phyloP scores from a whole-genome alignment of 2,797 vertebrate species.

The Ctenochaetus hawaiiensis region DNA sequence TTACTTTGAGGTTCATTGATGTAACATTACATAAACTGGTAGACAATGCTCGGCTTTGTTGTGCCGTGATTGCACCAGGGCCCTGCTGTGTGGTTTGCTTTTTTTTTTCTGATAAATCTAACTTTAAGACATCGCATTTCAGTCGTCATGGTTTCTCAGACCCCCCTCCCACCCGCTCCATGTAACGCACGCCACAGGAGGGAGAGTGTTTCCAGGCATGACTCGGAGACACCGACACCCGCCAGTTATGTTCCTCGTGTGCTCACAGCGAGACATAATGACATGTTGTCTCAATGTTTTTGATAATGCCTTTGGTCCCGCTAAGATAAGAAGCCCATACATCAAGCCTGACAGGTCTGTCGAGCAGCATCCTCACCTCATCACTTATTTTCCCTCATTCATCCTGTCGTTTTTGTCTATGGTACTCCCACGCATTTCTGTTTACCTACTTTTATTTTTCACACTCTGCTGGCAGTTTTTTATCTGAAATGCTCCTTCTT shows the following conservation, averaged over 20 bases:
- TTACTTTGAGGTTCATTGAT: slow-evolving; percentile 39
- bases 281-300: slow-evolving; percentile 69
- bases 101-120: slow-evolving; percentile 30
- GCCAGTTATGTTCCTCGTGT: slow-evolving; percentile 52
- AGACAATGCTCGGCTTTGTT: slow-evolving; percentile 39
- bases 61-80: slow-evolving; percentile 19
- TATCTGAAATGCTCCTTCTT: slow-evolving; percentile 42
- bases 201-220: slow-evolving; percentile 48
- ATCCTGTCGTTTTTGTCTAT: slow-evolving; percentile 41
- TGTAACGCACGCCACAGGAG: slow-evolving; percentile 45
- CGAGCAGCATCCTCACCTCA: slow-evolving; percentile 58
- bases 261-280: slow-evolving; percentile 65
- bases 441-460: slow-evolving; percentile 55
- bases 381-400: slow-evolving; percentile 57
- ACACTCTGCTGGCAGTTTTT: slow-evolving; percentile 34
- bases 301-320: slow-evolving; percentile 71
- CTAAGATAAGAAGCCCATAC: slow-evolving; percentile 64
- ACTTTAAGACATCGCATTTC: slow-evolving; percentile 55
- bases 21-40: slow-evolving; percentile 45
- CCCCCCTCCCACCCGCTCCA: slow-evolving; percentile 45
- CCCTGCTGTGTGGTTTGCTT: slow-evolving; percentile 39
- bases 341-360: slow-evolving; percentile 68
- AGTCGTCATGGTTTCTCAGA: slow-evolving; percentile 54
- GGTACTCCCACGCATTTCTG: slow-evolving; percentile 27
- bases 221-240: slow-evolving; percentile 53